phyloP scores from a whole-genome alignment of 1,140 invertebrate species.

The Bombus sibiricus region DNA sequence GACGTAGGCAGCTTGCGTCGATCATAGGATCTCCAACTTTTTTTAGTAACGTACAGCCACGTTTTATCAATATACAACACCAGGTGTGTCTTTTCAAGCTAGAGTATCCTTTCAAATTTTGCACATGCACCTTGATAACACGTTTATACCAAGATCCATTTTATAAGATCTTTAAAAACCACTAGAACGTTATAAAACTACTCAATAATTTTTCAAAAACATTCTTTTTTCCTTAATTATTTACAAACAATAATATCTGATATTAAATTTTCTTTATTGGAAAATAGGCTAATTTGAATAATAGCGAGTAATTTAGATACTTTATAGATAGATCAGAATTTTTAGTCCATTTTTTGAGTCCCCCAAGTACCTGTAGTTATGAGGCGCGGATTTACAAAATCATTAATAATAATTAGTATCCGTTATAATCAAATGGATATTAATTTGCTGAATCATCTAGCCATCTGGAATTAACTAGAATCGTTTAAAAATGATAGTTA shows the following conservation, averaged over 20 bases:
- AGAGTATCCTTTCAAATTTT: not conserved
- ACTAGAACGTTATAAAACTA: not conserved
- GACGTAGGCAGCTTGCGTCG: slow-evolving; percentile 1
- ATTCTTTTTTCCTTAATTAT: not conserved
- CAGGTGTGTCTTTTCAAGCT: not conserved
- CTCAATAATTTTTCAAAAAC: not conserved
- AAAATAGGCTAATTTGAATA: not conserved
- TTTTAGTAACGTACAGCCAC: slow-evolving; percentile 9
- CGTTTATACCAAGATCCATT: not conserved
- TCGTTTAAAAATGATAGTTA: not conserved
- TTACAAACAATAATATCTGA: not conserved
- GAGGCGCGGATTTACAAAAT: not conserved
- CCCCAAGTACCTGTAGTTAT: not conserved
- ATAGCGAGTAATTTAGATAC: not conserved
- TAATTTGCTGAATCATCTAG: not conserved
- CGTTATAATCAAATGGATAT: not conserved
- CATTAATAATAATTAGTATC: not conserved
- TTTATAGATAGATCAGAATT: not conserved
- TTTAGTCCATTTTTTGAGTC: not conserved
- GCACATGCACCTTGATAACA: not conserved
- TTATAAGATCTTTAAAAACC: not conserved
- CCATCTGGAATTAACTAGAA: not conserved
- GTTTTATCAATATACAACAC: slow-evolving; percentile 9
- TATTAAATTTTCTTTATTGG: not conserved
- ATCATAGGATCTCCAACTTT: not conserved